A percentile compares a stretch with the other conserved stretches of the same genome.
phyloP scores from a whole-genome alignment of 2,888 invertebrate genomes.

The Campoplex capitator region DNA sequence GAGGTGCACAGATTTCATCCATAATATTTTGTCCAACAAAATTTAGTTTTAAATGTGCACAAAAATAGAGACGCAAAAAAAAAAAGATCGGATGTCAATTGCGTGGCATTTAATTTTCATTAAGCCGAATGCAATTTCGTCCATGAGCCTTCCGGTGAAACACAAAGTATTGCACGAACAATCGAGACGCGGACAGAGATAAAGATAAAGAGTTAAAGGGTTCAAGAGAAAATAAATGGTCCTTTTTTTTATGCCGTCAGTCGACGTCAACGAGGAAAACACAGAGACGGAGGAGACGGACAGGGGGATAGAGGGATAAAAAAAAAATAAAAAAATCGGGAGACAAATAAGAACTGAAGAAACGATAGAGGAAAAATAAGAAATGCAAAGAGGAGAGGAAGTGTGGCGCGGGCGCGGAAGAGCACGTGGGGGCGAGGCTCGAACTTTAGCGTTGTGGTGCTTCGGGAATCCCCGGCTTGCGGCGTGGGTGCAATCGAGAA shows the following conservation, averaged over 20 bases:
- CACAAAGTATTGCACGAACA: not conserved
- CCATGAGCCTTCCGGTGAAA: not conserved
- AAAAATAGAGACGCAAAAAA: too few relatives aligned
- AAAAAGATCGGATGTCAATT: not conserved
- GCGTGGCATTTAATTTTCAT: slow-evolving; percentile 22
- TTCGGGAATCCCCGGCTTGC: slow-evolving; percentile 56
- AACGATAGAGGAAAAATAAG: slow-evolving; percentile 63
- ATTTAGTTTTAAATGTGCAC: too few relatives aligned
- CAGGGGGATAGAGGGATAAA: not conserved
- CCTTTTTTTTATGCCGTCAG: slow-evolving; percentile 47
- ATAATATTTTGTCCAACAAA: too few relatives aligned
- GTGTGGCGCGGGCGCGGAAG: slow-evolving; percentile 60
- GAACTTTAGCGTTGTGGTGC: slow-evolving; percentile 42
- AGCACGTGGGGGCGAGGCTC: slow-evolving; percentile 65
- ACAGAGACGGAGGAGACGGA: slow-evolving; percentile 17
- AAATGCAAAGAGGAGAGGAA: slow-evolving; percentile 44
- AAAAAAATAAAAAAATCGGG: not conserved
- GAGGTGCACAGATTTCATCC: too few relatives aligned
- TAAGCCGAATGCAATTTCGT: not conserved
- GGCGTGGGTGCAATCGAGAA: slow-evolving; percentile 64
- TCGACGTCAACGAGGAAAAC: slow-evolving; percentile 21
- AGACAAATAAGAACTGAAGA: slow-evolving; percentile 49
- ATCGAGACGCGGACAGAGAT: slow-evolving; percentile 39
- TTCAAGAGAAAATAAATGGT: not conserved
- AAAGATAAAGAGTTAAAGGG: slow-evolving; percentile 7